These are phyloP conservation scores for Palythoa heliodiscus DNA, from an alignment of 92 coral and sea anemone genomes.

Conservation along the genomic window DNA sequence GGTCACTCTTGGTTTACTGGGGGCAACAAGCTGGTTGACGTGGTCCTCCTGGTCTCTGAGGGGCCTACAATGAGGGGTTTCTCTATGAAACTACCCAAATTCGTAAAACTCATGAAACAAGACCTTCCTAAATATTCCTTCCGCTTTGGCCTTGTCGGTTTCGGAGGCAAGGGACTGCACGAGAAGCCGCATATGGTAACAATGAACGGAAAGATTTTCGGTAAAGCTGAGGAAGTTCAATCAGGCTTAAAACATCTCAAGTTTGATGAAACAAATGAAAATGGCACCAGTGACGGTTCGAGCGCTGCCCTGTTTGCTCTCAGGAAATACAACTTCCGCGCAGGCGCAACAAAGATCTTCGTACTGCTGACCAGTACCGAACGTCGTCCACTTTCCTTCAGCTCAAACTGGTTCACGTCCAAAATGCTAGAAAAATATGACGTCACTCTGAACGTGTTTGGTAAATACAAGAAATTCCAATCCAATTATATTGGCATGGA, in stretches of 20 bases:
- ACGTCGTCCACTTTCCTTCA: constrained; percentile 57
- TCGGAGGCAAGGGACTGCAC: constrained; percentile 84
- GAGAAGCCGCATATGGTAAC: constrained; percentile 81
- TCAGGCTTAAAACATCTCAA: constrained; percentile 73
- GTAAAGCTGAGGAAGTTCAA: constrained; percentile 60
- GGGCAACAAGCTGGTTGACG: constrained; percentile 77
- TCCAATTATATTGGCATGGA: constrained; percentile 71
- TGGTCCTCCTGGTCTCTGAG: constrained; percentile 88
- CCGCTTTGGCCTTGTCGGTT: constrained; percentile 92
- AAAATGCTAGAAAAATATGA: constrained; percentile 76
- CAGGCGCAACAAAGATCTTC: constrained; percentile 90
- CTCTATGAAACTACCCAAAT: constrained; percentile 70
- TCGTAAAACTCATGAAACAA: constrained; percentile 51
- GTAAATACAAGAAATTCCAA: constrained; percentile 76
- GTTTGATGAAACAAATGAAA: constrained; percentile 67
- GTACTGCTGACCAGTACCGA: constrained; percentile 76
- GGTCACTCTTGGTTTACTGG: constrained; percentile 86
- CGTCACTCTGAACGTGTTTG: constrained; percentile 89
- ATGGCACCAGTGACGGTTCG: constrained; percentile 73
- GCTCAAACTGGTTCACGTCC: constrained; percentile 57
- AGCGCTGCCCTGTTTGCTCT: constrained; percentile 78
- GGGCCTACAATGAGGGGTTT: constrained; percentile 68
- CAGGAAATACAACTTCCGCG: constrained; percentile 71
- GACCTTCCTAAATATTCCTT: constrained; percentile 68
- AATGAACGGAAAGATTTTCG: constrained; percentile 81